Base-by-base conservation (phyloP, 2,113 vertebrate genomes). In the Sisor rabdophorus region DNA sequence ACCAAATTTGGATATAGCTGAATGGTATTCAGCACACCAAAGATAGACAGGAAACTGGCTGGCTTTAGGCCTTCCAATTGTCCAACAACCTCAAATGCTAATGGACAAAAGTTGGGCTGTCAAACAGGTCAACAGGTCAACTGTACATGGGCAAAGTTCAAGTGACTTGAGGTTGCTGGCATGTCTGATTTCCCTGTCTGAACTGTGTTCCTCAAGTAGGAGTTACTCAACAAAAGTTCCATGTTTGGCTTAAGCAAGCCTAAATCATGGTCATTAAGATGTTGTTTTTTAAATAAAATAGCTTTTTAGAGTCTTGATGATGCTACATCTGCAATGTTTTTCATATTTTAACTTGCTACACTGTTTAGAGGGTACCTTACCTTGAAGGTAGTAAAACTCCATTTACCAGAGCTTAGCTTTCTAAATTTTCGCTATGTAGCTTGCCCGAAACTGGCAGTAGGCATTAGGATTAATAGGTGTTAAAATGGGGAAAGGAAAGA, bases 81-180 rank as follows among this genome's bases (percentile, higher is more conserved):
- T 50, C 86, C 79, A 79, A 80, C 81, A 84, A 83, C 83, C 12
- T 73, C n/a, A 84, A 83, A 40, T 75, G 82, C 76, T 82, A 13
- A 76, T 65, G 54, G 54, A 84, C 32, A 67, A 65, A 79, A 76
- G 83, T 75, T 81, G 71, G 64, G 80, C 83, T 78, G 83, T 78
- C 2, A 53, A 44, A 84, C 68, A 79, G 40, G 40, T 59, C 24
- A 44, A 84, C 68, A 79, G 40, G 40, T 59, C 24, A 70, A 30
- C 24, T 73, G 60, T 67, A 26, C 52, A 67, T 53, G 69, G 63
- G 58, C n/a, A 56, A 26, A 28, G 60, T 59, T 48, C 40, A 80
- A 28, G 8, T 36, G 2, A 30, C 56, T n/a, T n/a, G n/a, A n/a
- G n/a, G n/a, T n/a, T n/a, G n/a, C n/a, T 50, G 58, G 40, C 2